phyloP scores from a whole-genome alignment of 2,113 vertebrate species.

The Holacanthus passer region DNA sequence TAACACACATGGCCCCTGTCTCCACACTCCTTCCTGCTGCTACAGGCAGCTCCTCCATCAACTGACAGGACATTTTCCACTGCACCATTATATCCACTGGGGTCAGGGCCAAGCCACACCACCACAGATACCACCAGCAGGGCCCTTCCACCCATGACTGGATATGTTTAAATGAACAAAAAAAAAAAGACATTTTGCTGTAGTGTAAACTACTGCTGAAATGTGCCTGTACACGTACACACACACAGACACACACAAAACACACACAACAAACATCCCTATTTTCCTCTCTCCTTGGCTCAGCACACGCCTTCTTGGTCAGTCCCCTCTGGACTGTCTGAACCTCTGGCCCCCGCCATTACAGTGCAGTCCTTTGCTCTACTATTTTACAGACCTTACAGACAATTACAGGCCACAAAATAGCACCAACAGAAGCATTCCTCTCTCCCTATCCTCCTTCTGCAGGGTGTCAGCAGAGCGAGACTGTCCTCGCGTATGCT shows the following conservation, averaged over 20 bases:
- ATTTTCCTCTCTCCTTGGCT: constrained; percentile 52
- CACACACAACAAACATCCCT: constrained; percentile 35
- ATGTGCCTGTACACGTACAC: constrained; percentile 15
- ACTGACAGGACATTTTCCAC: constrained; percentile 81
- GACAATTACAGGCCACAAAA: constrained; percentile 75
- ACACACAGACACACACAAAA: background rate
- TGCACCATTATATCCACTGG: constrained; percentile 74
- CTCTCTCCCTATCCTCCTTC: constrained; percentile 39
- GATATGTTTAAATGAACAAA: constrained; percentile 64
- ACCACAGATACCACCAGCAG: constrained; percentile 64
- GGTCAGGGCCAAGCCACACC: constrained; percentile 70
- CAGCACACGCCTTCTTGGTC: constrained; percentile 45
- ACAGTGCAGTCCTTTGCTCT: constrained; percentile 48
- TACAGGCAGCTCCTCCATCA: constrained; percentile 81
- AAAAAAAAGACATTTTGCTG: constrained; percentile 51
- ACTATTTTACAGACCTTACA: constrained; percentile 68
- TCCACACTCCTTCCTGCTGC: constrained; percentile 79
- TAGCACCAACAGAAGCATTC: constrained; percentile 57
- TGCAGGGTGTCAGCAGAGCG: constrained; percentile 57
- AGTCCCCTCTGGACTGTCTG: constrained; percentile 45
- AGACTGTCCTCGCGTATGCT: constrained; percentile 52
- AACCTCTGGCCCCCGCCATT: constrained; percentile 57
- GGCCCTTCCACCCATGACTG: constrained; percentile 64
- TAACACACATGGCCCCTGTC: constrained; percentile 80
- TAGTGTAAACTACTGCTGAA: constrained; percentile 46